Evolutionary conservation across 2,888 invertebrate species (phyloP).

Genomic region (Ypsolopha scabrella): DNA sequence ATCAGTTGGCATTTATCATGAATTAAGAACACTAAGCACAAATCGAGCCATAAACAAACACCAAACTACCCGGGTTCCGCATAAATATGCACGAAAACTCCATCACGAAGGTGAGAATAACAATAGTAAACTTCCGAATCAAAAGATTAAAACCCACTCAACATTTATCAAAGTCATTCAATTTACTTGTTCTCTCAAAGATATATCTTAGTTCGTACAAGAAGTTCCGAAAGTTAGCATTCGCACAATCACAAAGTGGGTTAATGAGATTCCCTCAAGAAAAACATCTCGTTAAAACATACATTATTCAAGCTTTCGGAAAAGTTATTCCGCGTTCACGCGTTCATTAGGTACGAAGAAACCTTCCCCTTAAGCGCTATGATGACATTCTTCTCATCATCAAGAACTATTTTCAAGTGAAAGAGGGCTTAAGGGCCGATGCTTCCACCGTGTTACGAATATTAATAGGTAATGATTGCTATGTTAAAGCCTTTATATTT

Average conservation of each 20-base stretch:
- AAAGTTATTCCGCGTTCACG: slow-evolving; percentile 66
- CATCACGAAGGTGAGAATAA: neutral
- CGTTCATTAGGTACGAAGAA: slow-evolving; percentile 63
- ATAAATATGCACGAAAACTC: neutral
- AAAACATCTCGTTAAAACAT: slow-evolving; percentile 70
- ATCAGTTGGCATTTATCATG: too few species aligned
- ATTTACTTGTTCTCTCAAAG: slow-evolving; percentile 44
- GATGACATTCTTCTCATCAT: slow-evolving; percentile 54
- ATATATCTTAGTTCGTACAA: slow-evolving; percentile 49
- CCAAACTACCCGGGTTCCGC: too few species aligned
- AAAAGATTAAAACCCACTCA: slow-evolving; percentile 2
- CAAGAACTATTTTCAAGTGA: slow-evolving; percentile 58
- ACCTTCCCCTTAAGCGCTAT: slow-evolving; percentile 45
- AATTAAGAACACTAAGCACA: too few species aligned
- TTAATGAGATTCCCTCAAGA: slow-evolving; percentile 68
- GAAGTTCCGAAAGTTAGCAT: slow-evolving; percentile 61
- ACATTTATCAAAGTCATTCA: slow-evolving; percentile 31
- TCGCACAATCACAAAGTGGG: slow-evolving; percentile 66
- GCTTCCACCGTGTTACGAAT: too few species aligned
- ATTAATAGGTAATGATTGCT: too few species aligned
- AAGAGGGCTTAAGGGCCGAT: slow-evolving; percentile 38
- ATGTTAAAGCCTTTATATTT: too few species aligned
- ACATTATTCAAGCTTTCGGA: slow-evolving; percentile 66
- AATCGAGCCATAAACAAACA: too few species aligned
- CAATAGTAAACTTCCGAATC: neutral